Percentiles rank a stretch among this genome's conserved stretches.
Evolutionary conservation across 2,113 vertebrate species (phyloP).

Genomic region (Mustelus asterias): DNA sequence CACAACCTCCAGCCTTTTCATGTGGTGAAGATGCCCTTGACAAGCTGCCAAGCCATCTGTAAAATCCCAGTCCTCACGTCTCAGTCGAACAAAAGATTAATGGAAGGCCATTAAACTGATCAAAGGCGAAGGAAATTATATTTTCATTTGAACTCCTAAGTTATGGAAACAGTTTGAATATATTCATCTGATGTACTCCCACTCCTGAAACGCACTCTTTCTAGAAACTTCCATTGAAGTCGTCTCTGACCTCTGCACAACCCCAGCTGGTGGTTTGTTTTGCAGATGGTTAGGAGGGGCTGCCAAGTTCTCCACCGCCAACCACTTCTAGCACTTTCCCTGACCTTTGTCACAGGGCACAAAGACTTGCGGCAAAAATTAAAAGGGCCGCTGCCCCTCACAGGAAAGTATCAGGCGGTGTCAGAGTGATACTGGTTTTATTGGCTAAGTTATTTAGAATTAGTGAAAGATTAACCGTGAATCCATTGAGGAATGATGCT

Average conservation of each 20-base stretch:
- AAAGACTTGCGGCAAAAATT: background rate
- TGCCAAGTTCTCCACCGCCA: background rate
- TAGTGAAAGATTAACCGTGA: background rate
- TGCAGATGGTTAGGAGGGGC: background rate
- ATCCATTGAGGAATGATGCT: background rate
- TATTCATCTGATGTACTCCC: background rate
- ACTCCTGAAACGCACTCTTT: background rate
- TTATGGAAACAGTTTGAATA: background rate
- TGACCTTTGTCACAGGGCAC: background rate
- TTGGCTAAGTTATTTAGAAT: background rate
- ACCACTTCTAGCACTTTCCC: background rate
- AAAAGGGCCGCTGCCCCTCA: background rate
- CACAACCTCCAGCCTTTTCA: background rate
- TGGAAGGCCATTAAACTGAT: background rate
- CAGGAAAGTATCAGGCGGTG: background rate
- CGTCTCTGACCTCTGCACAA: background rate
- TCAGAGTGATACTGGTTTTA: background rate
- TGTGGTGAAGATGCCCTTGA: background rate
- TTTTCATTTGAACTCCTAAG: background rate
- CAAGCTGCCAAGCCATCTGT: background rate
- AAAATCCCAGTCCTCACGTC: background rate
- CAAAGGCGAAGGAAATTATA: conserved; percentile 19
- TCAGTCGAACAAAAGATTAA: background rate
- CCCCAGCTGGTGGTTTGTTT: too few relatives aligned
- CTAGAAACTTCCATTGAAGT: background rate